phyloP scores from a whole-genome alignment of 1,140 invertebrate genomes.

The Pygmarrhopalites habei region DNA sequence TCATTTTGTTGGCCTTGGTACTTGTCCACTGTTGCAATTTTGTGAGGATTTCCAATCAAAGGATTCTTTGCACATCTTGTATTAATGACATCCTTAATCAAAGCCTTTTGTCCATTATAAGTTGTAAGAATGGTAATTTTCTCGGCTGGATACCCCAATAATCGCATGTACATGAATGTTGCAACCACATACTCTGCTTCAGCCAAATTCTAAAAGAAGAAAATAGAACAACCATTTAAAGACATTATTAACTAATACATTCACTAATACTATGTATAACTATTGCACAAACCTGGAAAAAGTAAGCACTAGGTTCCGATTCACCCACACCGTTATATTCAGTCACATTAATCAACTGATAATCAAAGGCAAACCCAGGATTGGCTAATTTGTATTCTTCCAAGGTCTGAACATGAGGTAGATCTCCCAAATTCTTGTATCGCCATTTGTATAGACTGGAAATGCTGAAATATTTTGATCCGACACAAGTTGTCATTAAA shows the following conservation, averaged over 20 bases:
- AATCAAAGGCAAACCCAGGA: slow-evolving; percentile 85
- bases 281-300: slow-evolving; percentile 76
- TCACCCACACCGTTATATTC: slow-evolving; percentile 97
- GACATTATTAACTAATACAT: slow-evolving; percentile 9
- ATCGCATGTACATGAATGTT: slow-evolving; percentile 97
- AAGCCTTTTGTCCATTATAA: slow-evolving; percentile 98
- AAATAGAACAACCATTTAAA: background rate
- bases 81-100: slow-evolving; percentile 92
- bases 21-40: slow-evolving; percentile 94
- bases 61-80: slow-evolving; percentile 91
- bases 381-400: slow-evolving; percentile 84
- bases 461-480: slow-evolving; percentile 59
- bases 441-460: slow-evolving; percentile 96
- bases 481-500: slow-evolving; percentile 30
- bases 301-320: slow-evolving; percentile 95
- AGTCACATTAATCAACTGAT: slow-evolving; percentile 92
- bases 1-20: slow-evolving; percentile 99
- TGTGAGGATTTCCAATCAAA: slow-evolving; percentile 89
- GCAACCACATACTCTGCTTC: slow-evolving; percentile 98
- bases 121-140: slow-evolving; percentile 99
- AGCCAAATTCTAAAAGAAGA: slow-evolving; percentile 73
- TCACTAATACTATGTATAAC: background rate
- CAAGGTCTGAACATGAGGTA: slow-evolving; percentile 73
- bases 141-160: slow-evolving; percentile 92
- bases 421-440: slow-evolving; percentile 89